Base-by-base conservation (phyloP, 2,888 invertebrate genomes). In the Petrophora chlorosata region DNA sequence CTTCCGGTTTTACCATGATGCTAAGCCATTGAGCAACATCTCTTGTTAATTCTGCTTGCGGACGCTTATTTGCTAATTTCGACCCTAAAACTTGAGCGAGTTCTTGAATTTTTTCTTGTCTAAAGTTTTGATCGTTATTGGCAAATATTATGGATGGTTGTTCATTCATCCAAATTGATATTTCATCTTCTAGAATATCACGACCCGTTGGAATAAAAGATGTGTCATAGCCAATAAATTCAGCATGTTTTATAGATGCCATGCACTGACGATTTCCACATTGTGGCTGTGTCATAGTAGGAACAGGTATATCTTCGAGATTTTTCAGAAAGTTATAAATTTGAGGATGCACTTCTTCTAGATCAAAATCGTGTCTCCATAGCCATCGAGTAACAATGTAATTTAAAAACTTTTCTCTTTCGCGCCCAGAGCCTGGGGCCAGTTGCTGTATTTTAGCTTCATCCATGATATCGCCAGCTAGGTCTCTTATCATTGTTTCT, bases 91-190 rank as follows among this genome's bases (percentile, higher is more conserved):
- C 59, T 13, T 65, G 49, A 7, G 76, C 79, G 40, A 81, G 56
- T 8, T 75, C 67, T n/a, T 73, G 65, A 10, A 76, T 51, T 56
- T 64, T 53, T 50, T 64, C 59, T 22, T 60, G 51, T 41, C 64
- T 65, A 3, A 30, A 40, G 3, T 32, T 45, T 54, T 57, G 66
- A 22, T 70, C 65, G 10, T 56, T 49, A 14, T 56, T 12, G 0
- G 5, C 15, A 52, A 67, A 75, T 36, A 78, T 65, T 23, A 68
- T 53, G 1, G 67, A 52, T 0, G 76, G 67, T 51, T 80, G 78
- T 44, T 80, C 68, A 51, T 79, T 73, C 56, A 81, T 64, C 79
- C 80, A 81, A 8, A 72, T 67, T 0, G 78, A 78, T 55, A 82
- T 78, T 62, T 76, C 70, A 46, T 82, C 78, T 74, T 76, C 65